Evolutionary conservation across 2,888 invertebrate genomes (phyloP).

Genomic region (Parnassius apollo): DNA sequence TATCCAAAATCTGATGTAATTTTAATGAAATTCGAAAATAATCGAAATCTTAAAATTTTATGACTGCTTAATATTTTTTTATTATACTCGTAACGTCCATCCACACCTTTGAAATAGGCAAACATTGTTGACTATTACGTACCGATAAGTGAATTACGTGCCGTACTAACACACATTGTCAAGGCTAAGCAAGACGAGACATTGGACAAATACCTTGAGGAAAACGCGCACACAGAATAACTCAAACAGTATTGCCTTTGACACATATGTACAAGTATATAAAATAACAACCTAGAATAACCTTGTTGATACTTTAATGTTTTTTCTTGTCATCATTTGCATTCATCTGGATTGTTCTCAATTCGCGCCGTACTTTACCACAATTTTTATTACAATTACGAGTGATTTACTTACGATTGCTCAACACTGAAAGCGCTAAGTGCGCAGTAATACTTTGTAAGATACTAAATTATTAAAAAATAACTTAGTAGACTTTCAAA

Average conservation of each 20-base stretch:
- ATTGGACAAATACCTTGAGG: slow-evolving; percentile 11
- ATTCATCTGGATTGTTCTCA: slow-evolving; percentile 2
- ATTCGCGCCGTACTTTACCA: background rate
- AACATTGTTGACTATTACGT: slow-evolving; percentile 9
- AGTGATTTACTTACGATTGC: background rate
- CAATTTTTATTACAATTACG: too few species aligned
- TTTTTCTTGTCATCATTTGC: slow-evolving; percentile 1
- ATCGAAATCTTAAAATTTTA: too few species aligned
- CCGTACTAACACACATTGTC: slow-evolving; percentile 12
- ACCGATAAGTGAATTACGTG: slow-evolving; percentile 12
- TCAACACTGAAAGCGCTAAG: slow-evolving; percentile 4
- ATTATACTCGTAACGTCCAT: background rate
- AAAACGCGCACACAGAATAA: slow-evolving; percentile 20
- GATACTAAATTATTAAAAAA: too few species aligned
- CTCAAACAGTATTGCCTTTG: slow-evolving; percentile 15
- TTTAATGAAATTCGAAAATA: too few species aligned
- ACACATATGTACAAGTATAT: slow-evolving; percentile 2
- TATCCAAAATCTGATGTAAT: too few species aligned
- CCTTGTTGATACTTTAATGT: background rate
- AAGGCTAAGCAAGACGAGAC: slow-evolving; percentile 18
- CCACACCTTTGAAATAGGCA: slow-evolving; percentile 7
- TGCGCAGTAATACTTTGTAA: background rate
- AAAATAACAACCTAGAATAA: background rate
- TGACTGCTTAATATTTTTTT: background rate
- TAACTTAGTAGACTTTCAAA: too few species aligned